Evolutionary conservation across 2,113 vertebrate genomes (phyloP), one percentile per base, ranked within the genome.

Genomic region (Pholis gunnellus): DNA sequence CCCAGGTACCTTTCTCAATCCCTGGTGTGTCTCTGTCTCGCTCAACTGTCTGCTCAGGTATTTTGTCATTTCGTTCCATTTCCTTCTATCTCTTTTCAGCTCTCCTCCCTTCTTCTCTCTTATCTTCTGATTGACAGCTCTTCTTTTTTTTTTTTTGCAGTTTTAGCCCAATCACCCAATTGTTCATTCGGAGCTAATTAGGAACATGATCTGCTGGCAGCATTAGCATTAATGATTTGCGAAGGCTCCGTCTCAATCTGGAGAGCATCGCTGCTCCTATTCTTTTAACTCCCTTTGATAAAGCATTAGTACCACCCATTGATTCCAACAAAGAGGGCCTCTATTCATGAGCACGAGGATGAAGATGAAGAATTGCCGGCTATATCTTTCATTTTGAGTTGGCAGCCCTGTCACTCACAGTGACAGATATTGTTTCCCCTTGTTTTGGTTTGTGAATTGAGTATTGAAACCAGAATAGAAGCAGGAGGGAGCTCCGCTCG

Each of bases 401-500:
- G 89, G 70, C 73, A 38, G 79, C 15, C 27, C 88, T 73, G 92
- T 86, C 93, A 89, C 78, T 91, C 87, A 89, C 1, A 15, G 70
- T 91, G 93, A 92, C 91, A 93, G 85, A 91, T 90, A 94, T 94
- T 94, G 87, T 92, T 86, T 86, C 50, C 72, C 6, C 57, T 65
- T 85, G 81, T 90, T 92, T 71, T 87, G 82, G 86, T 77, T 73
- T 67, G 67, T 85, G 91, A 91, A 87, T 81, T 71, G 81, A 66
- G 60, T 20, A 87, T 93, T 88, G 84, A 86, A 89, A 87, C 74
- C 69, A 83, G 81, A 93, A 92, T 88, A 91, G 90, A 88, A 85
- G 82, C 80, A 67, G 75, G 60, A 82, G 86, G 85, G 67, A 6
- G 22, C 76, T 79, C 75, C 78, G 61, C 79, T 74, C 34, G 67